Evolutionary conservation across 2,888 invertebrate species (phyloP).

Genomic region (Scaeva pyrastri): DNA sequence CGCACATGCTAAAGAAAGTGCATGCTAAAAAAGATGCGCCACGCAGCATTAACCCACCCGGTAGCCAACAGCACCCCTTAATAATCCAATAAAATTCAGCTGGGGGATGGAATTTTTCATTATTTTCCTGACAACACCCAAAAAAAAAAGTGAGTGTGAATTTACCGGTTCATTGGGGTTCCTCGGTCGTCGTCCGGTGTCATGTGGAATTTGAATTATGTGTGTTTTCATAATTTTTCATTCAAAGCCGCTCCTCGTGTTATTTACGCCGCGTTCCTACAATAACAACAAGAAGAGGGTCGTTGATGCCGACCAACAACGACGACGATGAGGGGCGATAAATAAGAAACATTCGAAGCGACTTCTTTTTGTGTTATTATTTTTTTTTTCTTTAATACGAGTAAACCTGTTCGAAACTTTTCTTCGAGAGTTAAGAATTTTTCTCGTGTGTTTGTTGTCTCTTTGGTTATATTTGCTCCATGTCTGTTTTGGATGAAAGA

Average conservation of each 20-base stretch:
- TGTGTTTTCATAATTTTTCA: conserved; percentile 45
- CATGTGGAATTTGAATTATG: conserved; percentile 30
- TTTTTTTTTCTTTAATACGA: too few relatives aligned
- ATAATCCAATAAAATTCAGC: conserved; percentile 6
- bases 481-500: conserved; percentile 36
- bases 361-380: conserved; percentile 4
- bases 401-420: conserved; percentile 43
- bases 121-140: conserved; percentile 67
- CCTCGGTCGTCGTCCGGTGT: conserved; percentile 45
- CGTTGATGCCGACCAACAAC: neutral
- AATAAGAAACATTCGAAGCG: conserved; percentile 22
- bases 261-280: conserved; percentile 37
- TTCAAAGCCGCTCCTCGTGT: conserved; percentile 62
- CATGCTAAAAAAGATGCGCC: conserved; percentile 49
- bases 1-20: conserved; percentile 51
- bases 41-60: too few relatives aligned
- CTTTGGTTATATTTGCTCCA: conserved; percentile 20
- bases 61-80: conserved; percentile 18
- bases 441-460: conserved; percentile 26
- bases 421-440: conserved; percentile 16
- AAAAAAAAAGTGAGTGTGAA: conserved; percentile 19
- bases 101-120: conserved; percentile 68
- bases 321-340: conserved; percentile 13
- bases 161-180: conserved; percentile 59
- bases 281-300: neutral